These are phyloP conservation scores for Stegophylla sp. DNA, from an alignment of 2,888 invertebrate species.

Conservation along the genomic window DNA sequence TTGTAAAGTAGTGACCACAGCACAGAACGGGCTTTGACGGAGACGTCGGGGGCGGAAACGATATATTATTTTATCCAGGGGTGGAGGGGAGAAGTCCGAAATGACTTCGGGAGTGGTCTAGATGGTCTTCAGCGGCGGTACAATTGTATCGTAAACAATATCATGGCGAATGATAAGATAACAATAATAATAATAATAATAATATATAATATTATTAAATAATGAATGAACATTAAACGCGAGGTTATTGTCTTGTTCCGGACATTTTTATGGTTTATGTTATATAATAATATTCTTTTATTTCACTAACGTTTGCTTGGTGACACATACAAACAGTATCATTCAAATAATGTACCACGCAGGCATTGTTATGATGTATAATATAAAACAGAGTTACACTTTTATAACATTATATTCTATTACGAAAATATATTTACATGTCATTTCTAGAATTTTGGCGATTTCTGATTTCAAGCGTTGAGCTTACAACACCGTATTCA, in stretches of 20 bases:
- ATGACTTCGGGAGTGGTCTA: conserved; percentile 54
- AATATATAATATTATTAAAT: neutral
- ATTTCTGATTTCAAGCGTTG: no score
- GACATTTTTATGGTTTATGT: conserved; percentile 52
- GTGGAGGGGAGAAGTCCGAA: conserved; percentile 1
- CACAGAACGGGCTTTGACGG: conserved; percentile 4
- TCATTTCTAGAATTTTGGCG: no score
- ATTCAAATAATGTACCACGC: neutral
- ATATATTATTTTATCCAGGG: conserved; percentile 45
- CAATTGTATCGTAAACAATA: conserved; percentile 48
- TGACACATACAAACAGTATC: conserved; percentile 31
- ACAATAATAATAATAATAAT: conserved; percentile 28
- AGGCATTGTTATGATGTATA: neutral
- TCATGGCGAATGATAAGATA: conserved; percentile 45
- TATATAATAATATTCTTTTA: conserved; percentile 18
- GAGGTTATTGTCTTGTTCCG: conserved; percentile 53
- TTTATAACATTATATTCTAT: no score
- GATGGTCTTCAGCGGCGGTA: conserved; percentile 26
- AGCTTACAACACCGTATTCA: no score
- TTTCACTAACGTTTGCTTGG: conserved; percentile 15
- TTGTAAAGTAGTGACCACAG: conserved; percentile 23
- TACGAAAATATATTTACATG: no score
- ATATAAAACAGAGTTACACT: neutral
- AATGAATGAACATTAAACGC: conserved; percentile 44
- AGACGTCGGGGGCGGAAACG: conserved; percentile 45